phyloP scores from a whole-genome alignment of 2,113 vertebrate species.

The Pachypanchax playfairii region DNA sequence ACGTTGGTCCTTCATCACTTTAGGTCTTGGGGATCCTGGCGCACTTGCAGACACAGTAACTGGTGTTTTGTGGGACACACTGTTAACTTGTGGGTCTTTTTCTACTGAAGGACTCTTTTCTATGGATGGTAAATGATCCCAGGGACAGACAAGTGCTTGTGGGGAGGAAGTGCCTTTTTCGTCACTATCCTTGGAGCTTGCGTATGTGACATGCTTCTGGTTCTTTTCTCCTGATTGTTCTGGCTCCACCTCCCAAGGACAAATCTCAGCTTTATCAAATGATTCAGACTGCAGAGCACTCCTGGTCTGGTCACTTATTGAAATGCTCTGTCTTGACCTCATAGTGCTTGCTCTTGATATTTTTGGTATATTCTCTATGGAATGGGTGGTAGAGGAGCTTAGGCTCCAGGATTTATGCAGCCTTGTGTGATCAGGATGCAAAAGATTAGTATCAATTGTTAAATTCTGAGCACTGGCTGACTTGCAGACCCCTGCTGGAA shows the following conservation, averaged over 20 bases:
- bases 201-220: slow-evolving; percentile 82
- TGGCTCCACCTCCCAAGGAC: slow-evolving; percentile 73
- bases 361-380: slow-evolving; percentile 53
- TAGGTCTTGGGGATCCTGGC: slow-evolving; percentile 73
- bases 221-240: slow-evolving; percentile 54
- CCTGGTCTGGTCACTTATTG: slow-evolving; percentile 68
- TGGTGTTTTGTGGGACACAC: slow-evolving; percentile 52
- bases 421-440: slow-evolving; percentile 73
- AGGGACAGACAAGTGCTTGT: slow-evolving; percentile 72
- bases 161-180: slow-evolving; percentile 40
- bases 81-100: slow-evolving; percentile 47
- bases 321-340: slow-evolving; percentile 53
- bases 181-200: slow-evolving; percentile 69
- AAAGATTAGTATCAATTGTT: slow-evolving; percentile 73
- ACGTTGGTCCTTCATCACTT: slow-evolving; percentile 63
- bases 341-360: slow-evolving; percentile 45
- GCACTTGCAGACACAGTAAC: slow-evolving; percentile 71
- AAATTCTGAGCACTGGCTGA: slow-evolving; percentile 93
- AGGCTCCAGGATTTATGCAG: slow-evolving; percentile 87
- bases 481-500: slow-evolving; percentile 82
- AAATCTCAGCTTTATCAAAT: slow-evolving; percentile 66
- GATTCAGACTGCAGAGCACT: slow-evolving; percentile 69
- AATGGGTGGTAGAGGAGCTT: slow-evolving; percentile 65
- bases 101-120: slow-evolving; percentile 41
- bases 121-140: slow-evolving; percentile 66